These are phyloP conservation scores for Phyllostomus discolor DNA, from an alignment of 2,113 vertebrate species.

Conservation along the genomic window DNA sequence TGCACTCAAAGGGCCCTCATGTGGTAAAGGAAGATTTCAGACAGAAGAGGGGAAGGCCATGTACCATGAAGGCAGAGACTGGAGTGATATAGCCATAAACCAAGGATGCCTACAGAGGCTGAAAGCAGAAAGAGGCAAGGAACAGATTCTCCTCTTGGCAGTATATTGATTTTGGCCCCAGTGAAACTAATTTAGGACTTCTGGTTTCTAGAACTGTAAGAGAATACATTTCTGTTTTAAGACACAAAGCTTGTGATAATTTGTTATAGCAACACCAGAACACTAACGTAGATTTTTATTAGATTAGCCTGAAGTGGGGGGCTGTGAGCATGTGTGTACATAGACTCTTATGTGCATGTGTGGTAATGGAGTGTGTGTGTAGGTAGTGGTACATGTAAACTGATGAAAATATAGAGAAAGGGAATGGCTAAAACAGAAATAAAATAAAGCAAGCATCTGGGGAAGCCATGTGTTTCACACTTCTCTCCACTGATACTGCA, in stretches of 20 bases:
- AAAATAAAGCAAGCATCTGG: neutral
- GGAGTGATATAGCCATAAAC: neutral
- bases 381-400: neutral
- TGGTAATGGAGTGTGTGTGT: neutral
- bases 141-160: neutral
- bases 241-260: neutral
- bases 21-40: neutral
- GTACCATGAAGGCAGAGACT: neutral
- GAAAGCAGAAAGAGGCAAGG: neutral
- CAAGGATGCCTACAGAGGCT: neutral
- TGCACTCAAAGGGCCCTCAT: neutral
- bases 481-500: neutral
- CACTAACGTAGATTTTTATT: neutral
- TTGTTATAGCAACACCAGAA: neutral
- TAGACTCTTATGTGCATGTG: neutral
- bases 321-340: neutral
- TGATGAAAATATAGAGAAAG: neutral
- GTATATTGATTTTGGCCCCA: neutral
- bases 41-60: neutral
- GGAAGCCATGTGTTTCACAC: neutral
- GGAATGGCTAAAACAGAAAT: neutral
- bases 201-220: neutral
- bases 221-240: neutral
- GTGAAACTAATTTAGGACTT: neutral
- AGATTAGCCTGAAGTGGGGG: neutral